Base-by-base conservation (phyloP, 53 echinoderm and acorn worm genomes). In the Paracentrotus lividus region DNA sequence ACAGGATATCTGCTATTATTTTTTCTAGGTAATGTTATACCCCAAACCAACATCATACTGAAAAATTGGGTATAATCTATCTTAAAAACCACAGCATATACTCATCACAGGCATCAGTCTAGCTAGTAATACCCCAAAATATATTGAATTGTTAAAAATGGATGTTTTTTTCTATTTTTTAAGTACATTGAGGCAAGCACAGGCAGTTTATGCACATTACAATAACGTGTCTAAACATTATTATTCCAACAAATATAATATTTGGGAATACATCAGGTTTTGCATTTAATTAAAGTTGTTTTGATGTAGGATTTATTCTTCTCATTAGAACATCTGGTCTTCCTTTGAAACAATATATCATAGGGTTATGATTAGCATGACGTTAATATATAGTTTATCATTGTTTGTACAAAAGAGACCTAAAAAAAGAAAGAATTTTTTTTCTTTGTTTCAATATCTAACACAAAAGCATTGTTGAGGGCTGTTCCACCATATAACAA, bases 1-100 rank as follows among this genome's bases (percentile, higher is more conserved):
- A 51, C 87, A 87, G 87, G 87, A 87, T 56, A 87, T 57, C 29
- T 87, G 14, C 58, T 33, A 87, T 87, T 87, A 87, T 55, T 38
- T 87, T 55, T 53, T 53, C 85, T 51, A 3, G 49, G 26, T 87
- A 54, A 45, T 57, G 47, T 81, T 81, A 12, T 26, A 45, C n/a
- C n/a, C n/a, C n/a, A 81, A 81, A 47, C 81, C 47, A 12, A 24
- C 23, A 72, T 45, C n/a, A 49, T 49, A n/a, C n/a, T 26, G 81
- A 72, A n/a, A 45, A 81, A 81, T 81, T 81, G 27, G 49, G 81
- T 27, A 81, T 45, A 81, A 45, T 15, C 47, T 1, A 77, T 42
- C 77, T 42, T 42, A 43, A 18, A 42, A 44, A 23, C 77, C 77
- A 77, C 77, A 77, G 12, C 7, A 51, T 51, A 81, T 45, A 47